Evolutionary conservation across 2,888 invertebrate species (phyloP).

Genomic region (Catocala fraxini): DNA sequence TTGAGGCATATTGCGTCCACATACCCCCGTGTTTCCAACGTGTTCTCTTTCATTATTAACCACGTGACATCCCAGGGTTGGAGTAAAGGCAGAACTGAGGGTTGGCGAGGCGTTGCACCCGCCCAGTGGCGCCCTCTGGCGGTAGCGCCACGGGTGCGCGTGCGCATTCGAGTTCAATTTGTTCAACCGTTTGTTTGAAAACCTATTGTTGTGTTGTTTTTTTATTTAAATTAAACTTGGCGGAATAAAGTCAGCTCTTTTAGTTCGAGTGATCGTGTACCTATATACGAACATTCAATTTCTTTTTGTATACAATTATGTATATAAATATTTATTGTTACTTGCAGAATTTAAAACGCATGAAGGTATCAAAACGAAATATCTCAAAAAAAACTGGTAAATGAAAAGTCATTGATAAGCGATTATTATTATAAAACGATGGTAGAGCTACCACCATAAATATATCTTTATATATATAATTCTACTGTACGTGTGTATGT

Average conservation of each 20-base stretch:
- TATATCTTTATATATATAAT: too few relatives aligned
- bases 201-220: slow-evolving; percentile 48
- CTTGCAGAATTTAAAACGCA: neutral
- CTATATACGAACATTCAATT: neutral
- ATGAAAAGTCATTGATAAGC: neutral
- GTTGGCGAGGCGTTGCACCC: slow-evolving; percentile 28
- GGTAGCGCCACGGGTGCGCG: slow-evolving; percentile 47
- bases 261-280: slow-evolving; percentile 23
- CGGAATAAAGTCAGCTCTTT: slow-evolving; percentile 32
- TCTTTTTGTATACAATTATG: slow-evolving; percentile 1
- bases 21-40: slow-evolving; percentile 28
- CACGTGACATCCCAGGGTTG: slow-evolving; percentile 11
- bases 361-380: too few relatives aligned
- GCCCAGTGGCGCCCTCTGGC: slow-evolving; percentile 56
- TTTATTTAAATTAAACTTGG: slow-evolving; percentile 48
- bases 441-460: too few relatives aligned
- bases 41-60: slow-evolving; percentile 6
- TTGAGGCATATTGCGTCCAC: slow-evolving; percentile 26
- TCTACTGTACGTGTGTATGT: too few relatives aligned
- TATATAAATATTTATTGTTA: slow-evolving; percentile 15
- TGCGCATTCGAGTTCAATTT: slow-evolving; percentile 48
- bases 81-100: slow-evolving; percentile 8
- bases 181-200: slow-evolving; percentile 47
- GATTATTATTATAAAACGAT: too few relatives aligned
- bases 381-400: too few relatives aligned